These are phyloP conservation scores for Thereuonema tuberculata DNA, from an alignment of 1,140 invertebrate genomes.

Conservation along the genomic window DNA sequence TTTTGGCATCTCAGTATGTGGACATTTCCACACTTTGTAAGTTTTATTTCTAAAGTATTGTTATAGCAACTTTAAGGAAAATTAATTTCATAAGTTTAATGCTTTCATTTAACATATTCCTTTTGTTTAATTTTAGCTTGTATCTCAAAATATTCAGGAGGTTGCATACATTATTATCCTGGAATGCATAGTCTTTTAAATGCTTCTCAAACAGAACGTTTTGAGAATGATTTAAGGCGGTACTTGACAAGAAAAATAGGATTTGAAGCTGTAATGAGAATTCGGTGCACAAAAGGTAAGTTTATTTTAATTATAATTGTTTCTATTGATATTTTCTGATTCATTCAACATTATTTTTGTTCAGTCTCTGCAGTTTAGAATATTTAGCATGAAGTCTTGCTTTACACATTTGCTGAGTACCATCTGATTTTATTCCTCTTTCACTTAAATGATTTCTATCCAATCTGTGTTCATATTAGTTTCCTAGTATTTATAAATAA, in stretches of 20 bases:
- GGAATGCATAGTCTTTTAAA: constrained; percentile 60
- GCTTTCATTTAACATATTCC: not conserved
- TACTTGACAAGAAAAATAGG: constrained; percentile 96
- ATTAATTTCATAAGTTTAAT: not conserved
- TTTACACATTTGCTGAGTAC: too few relatives aligned
- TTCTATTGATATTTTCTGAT: too few relatives aligned
- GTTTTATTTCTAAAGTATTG: constrained; percentile 31
- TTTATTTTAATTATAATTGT: not conserved
- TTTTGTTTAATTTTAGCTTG: constrained; percentile 45
- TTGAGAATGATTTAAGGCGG: constrained; percentile 62
- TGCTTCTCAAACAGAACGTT: constrained; percentile 50
- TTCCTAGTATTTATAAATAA: too few relatives aligned
- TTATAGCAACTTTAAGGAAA: not conserved
- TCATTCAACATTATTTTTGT: too few relatives aligned
- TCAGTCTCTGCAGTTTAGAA: too few relatives aligned
- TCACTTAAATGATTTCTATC: too few relatives aligned
- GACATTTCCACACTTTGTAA: constrained; percentile 86
- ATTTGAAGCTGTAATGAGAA: constrained; percentile 96
- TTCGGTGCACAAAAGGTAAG: constrained; percentile 75
- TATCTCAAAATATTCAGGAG: constrained; percentile 89
- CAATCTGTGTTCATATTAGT: too few relatives aligned
- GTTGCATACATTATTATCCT: constrained; percentile 85
- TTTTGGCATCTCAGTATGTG: constrained; percentile 81
- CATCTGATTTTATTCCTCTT: too few relatives aligned
- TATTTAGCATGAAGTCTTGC: too few relatives aligned